Evolutionary conservation across 1,140 invertebrate genomes (phyloP), one percentile per base, ranked within the genome.

Genomic region (Meloidogyne exigua): DNA sequence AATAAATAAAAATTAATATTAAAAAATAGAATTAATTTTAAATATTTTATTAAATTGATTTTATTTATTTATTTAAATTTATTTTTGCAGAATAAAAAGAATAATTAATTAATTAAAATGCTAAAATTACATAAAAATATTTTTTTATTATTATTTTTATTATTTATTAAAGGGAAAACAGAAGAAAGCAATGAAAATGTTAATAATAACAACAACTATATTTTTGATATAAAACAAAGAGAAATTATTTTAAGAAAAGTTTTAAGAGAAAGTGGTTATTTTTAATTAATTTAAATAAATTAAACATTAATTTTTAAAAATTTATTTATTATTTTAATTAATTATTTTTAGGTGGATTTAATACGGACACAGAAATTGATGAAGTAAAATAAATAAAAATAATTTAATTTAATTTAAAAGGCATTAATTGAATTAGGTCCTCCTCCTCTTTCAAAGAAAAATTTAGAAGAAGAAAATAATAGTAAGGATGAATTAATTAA

Each of bases 201-300:
- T n/a, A 57, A 57, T 57, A 57, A 49, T 49, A 49, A n/a, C n/a
- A 57, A 57, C 5, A 57, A 57, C 21, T 57, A n/a, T 9, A n/a
- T 57, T 57, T 57, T 57, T n/a, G 49, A 57, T 57, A n/a, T 57
- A 9, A 57, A 18, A 57, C 49, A 57, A 57, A 57, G 49, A 57
- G 49, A 57, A 57, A n/a, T 57, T 57, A 57, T 57, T 57, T 57
- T 57, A n/a, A 57, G 49, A 57, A 57, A 57, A n/a, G 49, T 57
- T 57, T 57, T 57, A n/a, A 57, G 49, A 57, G 49, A 57, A 57
- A 57, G 49, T 57, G 44, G 44, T 7, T 57, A n/a, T 57, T 21
- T 57, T 57, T n/a, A n/a, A n/a, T n/a, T n/a, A n/a, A n/a, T n/a
- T n/a, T n/a, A n/a, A n/a, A n/a, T n/a, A n/a, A n/a, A n/a, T n/a